Percentiles rank a stretch among this genome's conserved stretches.
Evolutionary conservation across 2,113 vertebrate genomes (phyloP).

Genomic region (Sorex araneus): DNA sequence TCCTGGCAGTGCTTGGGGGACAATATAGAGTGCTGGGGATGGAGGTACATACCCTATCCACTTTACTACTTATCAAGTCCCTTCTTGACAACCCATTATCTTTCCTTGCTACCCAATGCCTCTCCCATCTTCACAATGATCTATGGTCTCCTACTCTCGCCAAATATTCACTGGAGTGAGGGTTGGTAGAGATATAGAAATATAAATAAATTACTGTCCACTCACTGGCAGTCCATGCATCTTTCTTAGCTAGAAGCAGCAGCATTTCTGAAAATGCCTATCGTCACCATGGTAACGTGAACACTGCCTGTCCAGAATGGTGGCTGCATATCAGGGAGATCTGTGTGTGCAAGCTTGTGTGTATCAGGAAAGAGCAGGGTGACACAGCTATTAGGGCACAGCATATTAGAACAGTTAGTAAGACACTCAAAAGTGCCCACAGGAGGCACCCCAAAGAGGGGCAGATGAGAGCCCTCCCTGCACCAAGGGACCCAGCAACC

Average conservation of each 20-base stretch:
- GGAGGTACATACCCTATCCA: no score
- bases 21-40: no score
- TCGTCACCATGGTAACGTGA: background rate
- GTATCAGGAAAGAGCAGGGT: background rate
- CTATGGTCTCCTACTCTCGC: background rate
- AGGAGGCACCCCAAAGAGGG: no score
- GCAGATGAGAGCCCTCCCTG: no score
- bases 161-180: fast-evolving
- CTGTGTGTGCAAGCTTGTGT: background rate
- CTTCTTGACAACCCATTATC: background rate
- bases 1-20: no score
- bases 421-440: background rate
- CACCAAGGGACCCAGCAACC: no score
- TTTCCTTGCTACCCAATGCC: background rate
- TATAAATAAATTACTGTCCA: background rate
- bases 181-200: background rate
- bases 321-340: no score
- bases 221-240: background rate
- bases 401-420: background rate
- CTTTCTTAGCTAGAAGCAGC: background rate
- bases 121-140: background rate
- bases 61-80: no score
- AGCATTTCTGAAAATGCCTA: background rate
- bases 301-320: background rate
- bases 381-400: background rate